These are phyloP conservation scores for Ischnura elegans DNA, from an alignment of 2,888 invertebrate species.

Conservation along the genomic window DNA sequence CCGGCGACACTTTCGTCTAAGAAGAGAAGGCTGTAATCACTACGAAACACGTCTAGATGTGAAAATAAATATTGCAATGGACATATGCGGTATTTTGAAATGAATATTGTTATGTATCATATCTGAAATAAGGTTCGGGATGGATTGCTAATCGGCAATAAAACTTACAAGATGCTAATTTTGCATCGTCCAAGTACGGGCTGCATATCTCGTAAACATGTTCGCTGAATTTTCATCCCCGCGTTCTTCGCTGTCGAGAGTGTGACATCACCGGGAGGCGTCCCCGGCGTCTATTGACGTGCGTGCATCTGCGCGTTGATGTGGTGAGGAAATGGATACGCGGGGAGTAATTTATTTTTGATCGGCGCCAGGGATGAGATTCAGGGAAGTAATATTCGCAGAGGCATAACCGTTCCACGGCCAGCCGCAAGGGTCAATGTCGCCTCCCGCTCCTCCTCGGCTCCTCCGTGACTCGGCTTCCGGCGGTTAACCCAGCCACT, in stretches of 20 bases:
- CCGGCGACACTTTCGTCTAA: too few relatives aligned
- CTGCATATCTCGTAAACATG: too few relatives aligned
- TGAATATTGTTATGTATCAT: too few relatives aligned
- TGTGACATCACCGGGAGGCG: not conserved
- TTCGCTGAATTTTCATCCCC: too few relatives aligned
- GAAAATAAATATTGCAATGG: too few relatives aligned
- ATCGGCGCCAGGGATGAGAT: not conserved
- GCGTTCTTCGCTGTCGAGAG: not conserved
- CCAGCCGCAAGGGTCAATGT: not conserved
- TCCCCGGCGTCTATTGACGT: not conserved
- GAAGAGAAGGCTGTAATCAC: too few relatives aligned
- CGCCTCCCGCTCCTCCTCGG: not conserved
- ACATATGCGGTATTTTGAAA: too few relatives aligned
- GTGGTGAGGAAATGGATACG: not conserved
- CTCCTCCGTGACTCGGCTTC: conserved; percentile 15
- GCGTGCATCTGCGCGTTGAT: not conserved
- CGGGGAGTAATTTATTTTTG: not conserved
- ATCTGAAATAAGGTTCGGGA: too few relatives aligned
- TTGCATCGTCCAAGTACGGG: too few relatives aligned
- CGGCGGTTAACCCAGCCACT: not conserved
- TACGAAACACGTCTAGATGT: too few relatives aligned
- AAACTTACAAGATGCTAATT: too few relatives aligned
- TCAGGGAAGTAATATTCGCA: not conserved
- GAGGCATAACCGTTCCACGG: not conserved
- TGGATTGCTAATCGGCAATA: too few relatives aligned